A percentile compares a stretch with the other conserved stretches of the same genome.
phyloP scores from a whole-genome alignment of 2,797 vertebrate species.

The Tamandua tetradactyla region DNA sequence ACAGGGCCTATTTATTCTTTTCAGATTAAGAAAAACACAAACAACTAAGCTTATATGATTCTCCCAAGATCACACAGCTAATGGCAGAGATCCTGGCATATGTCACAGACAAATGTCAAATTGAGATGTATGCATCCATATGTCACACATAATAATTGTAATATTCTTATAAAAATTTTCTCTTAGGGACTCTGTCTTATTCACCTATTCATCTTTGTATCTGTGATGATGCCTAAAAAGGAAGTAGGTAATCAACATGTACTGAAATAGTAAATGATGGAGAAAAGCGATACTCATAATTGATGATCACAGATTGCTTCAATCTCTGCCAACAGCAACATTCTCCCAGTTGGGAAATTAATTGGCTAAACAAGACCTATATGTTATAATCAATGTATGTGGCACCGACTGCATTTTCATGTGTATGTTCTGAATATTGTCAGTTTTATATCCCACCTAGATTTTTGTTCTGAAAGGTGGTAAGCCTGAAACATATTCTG shows the following conservation, averaged over 20 bases:
- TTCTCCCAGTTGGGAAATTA: constrained; percentile 63
- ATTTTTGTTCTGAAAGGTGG: constrained; percentile 5
- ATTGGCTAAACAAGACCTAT: constrained; percentile 56
- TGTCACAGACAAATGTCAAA: neutral
- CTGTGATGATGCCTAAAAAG: neutral
- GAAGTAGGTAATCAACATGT: neutral
- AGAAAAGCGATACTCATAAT: constrained; percentile 38
- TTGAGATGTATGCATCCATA: neutral
- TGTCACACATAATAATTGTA: neutral
- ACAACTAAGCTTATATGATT: neutral
- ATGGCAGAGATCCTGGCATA: neutral
- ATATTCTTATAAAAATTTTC: neutral
- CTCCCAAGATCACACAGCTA: neutral
- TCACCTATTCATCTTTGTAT: neutral
- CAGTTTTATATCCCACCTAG: neutral
- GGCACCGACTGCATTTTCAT: constrained; percentile 48
- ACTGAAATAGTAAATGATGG: neutral
- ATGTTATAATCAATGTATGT: constrained; percentile 41
- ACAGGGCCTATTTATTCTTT: neutral
- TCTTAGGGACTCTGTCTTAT: neutral
- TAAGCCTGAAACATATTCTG: neutral
- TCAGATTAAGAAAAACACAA: neutral
- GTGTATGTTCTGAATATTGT: constrained; percentile 28
- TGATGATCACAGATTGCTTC: constrained; percentile 38
- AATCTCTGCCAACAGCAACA: constrained; percentile 50